These are phyloP conservation scores for Hafferia zeledoni DNA, from an alignment of 2,797 vertebrate species.

Conservation along the genomic window DNA sequence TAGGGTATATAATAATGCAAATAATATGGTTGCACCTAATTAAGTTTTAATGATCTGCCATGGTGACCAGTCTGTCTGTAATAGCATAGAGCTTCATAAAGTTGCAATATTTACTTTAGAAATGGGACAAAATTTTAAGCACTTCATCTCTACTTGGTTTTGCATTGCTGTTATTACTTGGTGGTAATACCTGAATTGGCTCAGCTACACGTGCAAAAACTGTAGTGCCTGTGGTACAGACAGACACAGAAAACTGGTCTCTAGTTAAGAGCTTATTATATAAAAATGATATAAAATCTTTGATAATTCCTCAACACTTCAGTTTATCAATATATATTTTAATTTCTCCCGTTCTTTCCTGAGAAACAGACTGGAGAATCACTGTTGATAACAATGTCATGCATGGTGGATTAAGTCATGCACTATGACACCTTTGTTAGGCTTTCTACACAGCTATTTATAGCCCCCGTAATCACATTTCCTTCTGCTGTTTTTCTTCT, in stretches of 20 bases:
- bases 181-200: neutral
- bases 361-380: neutral
- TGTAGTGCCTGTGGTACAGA: neutral
- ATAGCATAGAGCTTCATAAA: neutral
- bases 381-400: fast-evolving
- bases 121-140: neutral
- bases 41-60: neutral
- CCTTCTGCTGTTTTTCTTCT: slow-evolving; percentile 18
- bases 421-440: neutral
- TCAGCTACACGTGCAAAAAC: neutral
- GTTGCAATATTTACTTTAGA: neutral
- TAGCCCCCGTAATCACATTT: neutral
- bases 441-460: slow-evolving; percentile 12
- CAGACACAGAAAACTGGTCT: neutral
- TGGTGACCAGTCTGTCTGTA: neutral
- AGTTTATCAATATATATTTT: neutral
- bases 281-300: neutral
- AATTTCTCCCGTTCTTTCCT: neutral
- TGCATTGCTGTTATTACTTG: neutral
- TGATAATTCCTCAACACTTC: neutral
- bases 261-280: neutral
- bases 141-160: neutral
- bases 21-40: neutral
- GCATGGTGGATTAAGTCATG: neutral
- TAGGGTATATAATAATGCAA: neutral